Conservation (phyloP, 1,140 invertebrate genomes). For the Drosophila simulans region DNA sequence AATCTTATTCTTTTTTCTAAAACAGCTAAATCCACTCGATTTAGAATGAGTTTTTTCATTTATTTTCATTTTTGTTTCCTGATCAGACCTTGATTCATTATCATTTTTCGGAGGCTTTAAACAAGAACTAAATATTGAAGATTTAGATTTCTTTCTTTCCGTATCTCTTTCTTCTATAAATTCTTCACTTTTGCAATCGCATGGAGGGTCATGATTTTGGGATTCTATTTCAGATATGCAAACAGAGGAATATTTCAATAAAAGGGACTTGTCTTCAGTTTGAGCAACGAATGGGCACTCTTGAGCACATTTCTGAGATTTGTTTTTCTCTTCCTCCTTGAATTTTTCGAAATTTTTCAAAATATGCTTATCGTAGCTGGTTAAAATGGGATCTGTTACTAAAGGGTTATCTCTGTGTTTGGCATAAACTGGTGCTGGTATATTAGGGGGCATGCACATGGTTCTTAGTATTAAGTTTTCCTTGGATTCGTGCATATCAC, state of each 20-base stretch:
- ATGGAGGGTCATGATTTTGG: not conserved
- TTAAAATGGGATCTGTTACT: not conserved
- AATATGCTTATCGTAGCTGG: constrained; percentile 36
- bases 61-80: not conserved
- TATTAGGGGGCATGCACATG: not conserved
- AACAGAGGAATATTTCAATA: too few species aligned
- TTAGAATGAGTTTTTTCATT: not conserved
- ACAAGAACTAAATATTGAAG: not conserved
- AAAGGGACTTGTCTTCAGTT: too few species aligned
- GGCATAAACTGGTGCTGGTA: not conserved
- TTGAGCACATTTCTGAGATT: not conserved
- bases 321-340: not conserved
- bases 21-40: not conserved
- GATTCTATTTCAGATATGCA: not conserved
- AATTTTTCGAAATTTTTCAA: constrained; percentile 6
- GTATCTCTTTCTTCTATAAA: not conserved
- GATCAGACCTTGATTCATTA: not conserved
- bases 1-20: not conserved
- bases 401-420: constrained; percentile 1
- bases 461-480: not conserved
- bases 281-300: too few species aligned
- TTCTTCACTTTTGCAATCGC: not conserved
- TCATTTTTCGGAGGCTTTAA: not conserved
- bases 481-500: not conserved
- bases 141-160: not conserved